A percentile compares a stretch with the other conserved stretches of the same genome.
Evolutionary conservation across 2,113 vertebrate genomes (phyloP).

Genomic region (Chitala chitala): DNA sequence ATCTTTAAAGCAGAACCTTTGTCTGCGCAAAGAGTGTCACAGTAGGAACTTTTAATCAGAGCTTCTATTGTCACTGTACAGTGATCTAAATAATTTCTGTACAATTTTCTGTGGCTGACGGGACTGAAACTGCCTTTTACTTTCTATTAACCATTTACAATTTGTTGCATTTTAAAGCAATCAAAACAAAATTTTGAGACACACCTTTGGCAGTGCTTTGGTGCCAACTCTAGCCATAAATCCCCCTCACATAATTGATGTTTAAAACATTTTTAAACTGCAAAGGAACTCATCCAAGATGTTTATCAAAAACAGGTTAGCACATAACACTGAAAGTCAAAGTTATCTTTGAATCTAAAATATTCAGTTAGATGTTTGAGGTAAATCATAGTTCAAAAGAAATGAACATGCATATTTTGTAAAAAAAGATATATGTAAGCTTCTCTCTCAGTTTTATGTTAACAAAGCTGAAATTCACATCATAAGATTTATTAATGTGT

Average conservation of each 20-base stretch:
- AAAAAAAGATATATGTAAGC: background rate
- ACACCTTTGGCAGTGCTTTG: conserved; percentile 33
- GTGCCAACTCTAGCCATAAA: conserved; percentile 43
- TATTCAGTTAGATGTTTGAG: background rate
- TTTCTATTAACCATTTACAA: background rate
- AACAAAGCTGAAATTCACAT: background rate
- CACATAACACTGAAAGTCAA: conserved; percentile 36
- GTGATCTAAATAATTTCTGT: conserved; percentile 39
- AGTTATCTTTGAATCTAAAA: conserved; percentile 13
- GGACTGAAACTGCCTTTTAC: conserved; percentile 20
- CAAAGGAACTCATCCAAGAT: conserved; percentile 44
- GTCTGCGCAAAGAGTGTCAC: conserved; percentile 32
- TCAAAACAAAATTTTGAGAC: conserved; percentile 20
- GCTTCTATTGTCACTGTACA: conserved; percentile 39
- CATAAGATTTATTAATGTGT: background rate
- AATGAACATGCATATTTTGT: conserved; percentile 14
- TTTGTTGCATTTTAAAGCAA: conserved; percentile 15
- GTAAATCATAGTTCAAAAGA: conserved; percentile 4
- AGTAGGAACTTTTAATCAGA: conserved; percentile 36
- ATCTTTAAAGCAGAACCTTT: conserved; percentile 34
- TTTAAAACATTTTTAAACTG: conserved; percentile 40
- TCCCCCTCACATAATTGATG: conserved; percentile 46
- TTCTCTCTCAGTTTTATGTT: background rate
- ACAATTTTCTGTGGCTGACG: conserved; percentile 25
- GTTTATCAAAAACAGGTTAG: conserved; percentile 47